Evolutionary conservation across 53 echinoderm and acorn worm species (phyloP), one percentile per base, ranked within the genome.

Genomic region (Paelopatides confundens): DNA sequence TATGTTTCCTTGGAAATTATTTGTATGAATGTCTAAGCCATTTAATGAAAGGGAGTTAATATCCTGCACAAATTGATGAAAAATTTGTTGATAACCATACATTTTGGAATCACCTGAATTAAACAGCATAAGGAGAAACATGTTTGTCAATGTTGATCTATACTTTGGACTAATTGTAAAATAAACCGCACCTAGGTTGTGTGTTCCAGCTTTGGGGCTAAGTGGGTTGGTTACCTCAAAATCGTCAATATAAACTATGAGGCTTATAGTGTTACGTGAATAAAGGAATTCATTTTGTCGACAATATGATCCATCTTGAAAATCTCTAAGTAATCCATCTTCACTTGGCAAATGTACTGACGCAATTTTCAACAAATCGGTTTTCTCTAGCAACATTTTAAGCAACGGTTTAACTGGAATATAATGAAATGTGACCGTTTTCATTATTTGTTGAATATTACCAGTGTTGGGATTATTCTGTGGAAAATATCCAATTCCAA

Each of bases 101-200:
- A 82, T 33, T 70, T 86, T 89, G 4, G 89, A 86, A 86, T 89
- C 82, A 50, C 76, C 23, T 35, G 77, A 67, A 48, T 82, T 85
- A 68, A 77, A 92, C 51, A 88, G 21, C 66, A 84, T 76, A 18
- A 88, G 18, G 13, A 92, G 18, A 74, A 77, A 87, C 37, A 92
- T 88, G 54, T 88, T 86, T 2, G 26, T 63, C 36, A 93, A 31
- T 5, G 82, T 33, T 47, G 89, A 93, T 35, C 89, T 84, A 27
- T 85, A 86, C 28, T 82, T 89, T 4, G 93, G 93, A 30, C 5
- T 76, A 15, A 89, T 18, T 23, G 79, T 86, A 50, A 88, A 92
- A 69, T 92, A 92, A 3, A 93, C 81, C 14, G 32, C 93, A 63
- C 86, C 82, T 30, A 92, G 21, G 36, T 89, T 92, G 32, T 88